Evolutionary conservation across 2,797 vertebrate genomes (phyloP).

Genomic region (Echeneis naucrates): DNA sequence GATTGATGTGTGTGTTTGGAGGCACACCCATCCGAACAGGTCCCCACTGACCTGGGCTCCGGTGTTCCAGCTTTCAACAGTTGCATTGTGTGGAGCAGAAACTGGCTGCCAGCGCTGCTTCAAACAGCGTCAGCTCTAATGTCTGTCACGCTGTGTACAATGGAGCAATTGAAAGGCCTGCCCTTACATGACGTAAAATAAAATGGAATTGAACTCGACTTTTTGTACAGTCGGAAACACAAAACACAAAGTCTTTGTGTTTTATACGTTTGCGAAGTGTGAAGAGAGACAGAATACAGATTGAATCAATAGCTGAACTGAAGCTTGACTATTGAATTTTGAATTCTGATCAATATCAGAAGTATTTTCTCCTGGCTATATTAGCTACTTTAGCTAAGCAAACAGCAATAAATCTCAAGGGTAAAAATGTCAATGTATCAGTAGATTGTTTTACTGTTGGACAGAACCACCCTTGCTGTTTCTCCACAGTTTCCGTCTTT

Average conservation of each 20-base stretch:
- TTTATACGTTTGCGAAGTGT: background rate
- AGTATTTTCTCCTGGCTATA: background rate
- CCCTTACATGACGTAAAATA: conserved; percentile 14
- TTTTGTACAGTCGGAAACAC: conserved; percentile 1
- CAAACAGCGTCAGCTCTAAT: conserved; percentile 18
- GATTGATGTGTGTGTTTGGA: conserved; percentile 63
- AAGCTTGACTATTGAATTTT: background rate
- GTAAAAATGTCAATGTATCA: background rate
- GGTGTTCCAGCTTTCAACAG: conserved; percentile 66
- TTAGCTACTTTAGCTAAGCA: background rate
- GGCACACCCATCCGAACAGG: conserved; percentile 65
- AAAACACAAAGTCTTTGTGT: background rate
- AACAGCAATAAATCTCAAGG: background rate
- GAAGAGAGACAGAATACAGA: background rate
- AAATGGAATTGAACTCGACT: conserved; percentile 7
- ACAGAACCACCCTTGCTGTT: background rate
- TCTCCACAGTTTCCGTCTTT: background rate
- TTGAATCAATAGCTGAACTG: background rate
- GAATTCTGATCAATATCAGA: background rate
- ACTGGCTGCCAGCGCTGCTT: conserved; percentile 24
- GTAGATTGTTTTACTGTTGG: background rate
- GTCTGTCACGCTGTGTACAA: conserved; percentile 33
- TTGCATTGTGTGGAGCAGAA: conserved; percentile 58
- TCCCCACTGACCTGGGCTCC: conserved; percentile 62
- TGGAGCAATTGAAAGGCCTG: conserved; percentile 1